These are phyloP conservation scores for Brachyptera putata DNA, from an alignment of 2,888 invertebrate species.

Conservation along the genomic window DNA sequence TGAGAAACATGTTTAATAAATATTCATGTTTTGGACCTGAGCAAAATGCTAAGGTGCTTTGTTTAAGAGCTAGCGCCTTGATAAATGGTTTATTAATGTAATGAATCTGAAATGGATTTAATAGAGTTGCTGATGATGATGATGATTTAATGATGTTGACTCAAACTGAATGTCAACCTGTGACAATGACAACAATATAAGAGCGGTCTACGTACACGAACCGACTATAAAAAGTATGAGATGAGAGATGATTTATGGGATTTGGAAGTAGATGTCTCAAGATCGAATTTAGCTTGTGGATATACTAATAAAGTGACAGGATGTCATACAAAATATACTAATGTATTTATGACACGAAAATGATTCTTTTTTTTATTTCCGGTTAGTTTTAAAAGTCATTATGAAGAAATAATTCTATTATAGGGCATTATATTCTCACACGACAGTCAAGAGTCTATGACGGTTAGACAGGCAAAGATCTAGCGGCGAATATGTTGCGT, in stretches of 20 bases:
- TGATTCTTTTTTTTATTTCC: not conserved
- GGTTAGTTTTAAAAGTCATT: not conserved
- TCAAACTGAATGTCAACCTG: not conserved
- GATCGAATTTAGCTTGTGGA: not conserved
- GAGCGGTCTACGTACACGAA: not conserved
- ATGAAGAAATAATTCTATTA: not conserved
- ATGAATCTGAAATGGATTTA: not conserved
- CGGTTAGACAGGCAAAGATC: not conserved
- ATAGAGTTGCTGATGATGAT: not conserved
- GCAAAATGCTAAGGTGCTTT: not conserved
- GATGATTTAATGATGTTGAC: not conserved
- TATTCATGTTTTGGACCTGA: not conserved
- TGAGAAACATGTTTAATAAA: not conserved
- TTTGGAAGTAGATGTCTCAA: not conserved
- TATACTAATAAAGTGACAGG: slow-evolving; percentile 3
- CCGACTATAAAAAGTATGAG: not conserved
- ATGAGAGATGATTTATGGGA: not conserved
- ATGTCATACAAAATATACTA: not conserved
- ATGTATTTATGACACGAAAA: not conserved
- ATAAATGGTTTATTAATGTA: not conserved
- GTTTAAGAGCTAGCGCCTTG: not conserved
- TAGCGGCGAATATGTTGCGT: too few relatives aligned
- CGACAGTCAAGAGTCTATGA: too few relatives aligned
- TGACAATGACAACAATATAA: not conserved
- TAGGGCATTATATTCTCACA: not conserved